A percentile compares a stretch with the other conserved stretches of the same genome.
These are phyloP conservation scores for Scophthalmus maximus DNA, from an alignment of 2,113 vertebrate genomes.

Conservation along the genomic window DNA sequence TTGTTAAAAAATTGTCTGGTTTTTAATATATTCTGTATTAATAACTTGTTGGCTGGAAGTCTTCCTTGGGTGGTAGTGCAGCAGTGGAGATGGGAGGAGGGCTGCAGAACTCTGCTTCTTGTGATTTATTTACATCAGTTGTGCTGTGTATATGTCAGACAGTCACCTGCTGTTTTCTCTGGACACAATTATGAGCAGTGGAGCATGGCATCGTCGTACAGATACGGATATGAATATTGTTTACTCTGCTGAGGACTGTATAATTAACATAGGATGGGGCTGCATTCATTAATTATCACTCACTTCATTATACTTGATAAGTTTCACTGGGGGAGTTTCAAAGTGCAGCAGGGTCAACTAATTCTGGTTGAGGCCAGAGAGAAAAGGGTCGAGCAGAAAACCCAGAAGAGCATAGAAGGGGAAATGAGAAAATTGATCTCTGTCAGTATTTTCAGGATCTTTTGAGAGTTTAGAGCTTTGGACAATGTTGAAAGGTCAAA, in stretches of 20 bases:
- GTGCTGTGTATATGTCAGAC: constrained; percentile 2
- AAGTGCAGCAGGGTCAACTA: constrained; percentile 39
- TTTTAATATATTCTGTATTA: not conserved
- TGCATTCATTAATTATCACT: constrained; percentile 48
- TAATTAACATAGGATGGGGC: constrained; percentile 19
- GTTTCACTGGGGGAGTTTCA: constrained; percentile 36
- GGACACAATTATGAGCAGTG: constrained; percentile 36
- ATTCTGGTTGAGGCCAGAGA: constrained; percentile 37
- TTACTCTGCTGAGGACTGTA: not conserved
- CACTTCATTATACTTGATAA: constrained; percentile 43
- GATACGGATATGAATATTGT: constrained; percentile 41
- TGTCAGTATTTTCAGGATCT: constrained; percentile 48
- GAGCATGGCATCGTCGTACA: constrained; percentile 17
- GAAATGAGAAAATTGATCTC: constrained; percentile 52
- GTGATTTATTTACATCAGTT: constrained; percentile 25
- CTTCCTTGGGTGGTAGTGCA: constrained; percentile 2
- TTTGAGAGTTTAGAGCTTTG: constrained; percentile 44
- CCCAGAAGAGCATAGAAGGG: constrained; percentile 7
- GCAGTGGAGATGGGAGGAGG: constrained; percentile 7
- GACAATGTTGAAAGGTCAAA: constrained; percentile 66
- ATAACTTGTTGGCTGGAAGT: constrained; percentile 3
- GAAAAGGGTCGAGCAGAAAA: constrained; percentile 10
- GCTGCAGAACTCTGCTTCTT: constrained; percentile 17
- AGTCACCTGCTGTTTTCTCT: constrained; percentile 29
- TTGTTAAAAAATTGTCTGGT: not conserved